Conservation (phyloP, 2,888 invertebrate genomes). For the Morpho deidamia region DNA sequence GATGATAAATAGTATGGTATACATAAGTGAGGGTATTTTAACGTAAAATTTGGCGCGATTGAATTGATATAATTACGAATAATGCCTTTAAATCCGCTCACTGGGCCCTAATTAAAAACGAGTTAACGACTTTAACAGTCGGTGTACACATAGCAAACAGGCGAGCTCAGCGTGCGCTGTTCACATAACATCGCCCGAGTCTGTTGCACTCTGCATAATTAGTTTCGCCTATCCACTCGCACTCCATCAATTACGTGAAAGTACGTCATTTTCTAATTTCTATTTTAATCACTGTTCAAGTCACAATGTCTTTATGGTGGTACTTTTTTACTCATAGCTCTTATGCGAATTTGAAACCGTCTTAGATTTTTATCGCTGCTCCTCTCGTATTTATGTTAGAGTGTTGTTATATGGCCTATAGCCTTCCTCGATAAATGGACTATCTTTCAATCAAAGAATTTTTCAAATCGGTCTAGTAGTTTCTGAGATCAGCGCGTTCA, state of each 20-base stretch:
- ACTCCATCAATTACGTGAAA: slow-evolving; percentile 57
- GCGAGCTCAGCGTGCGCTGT: slow-evolving; percentile 19
- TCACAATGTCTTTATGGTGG: not conserved
- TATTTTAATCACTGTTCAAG: slow-evolving; percentile 41
- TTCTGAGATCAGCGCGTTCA: too few species aligned
- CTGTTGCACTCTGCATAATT: slow-evolving; percentile 46
- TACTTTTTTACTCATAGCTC: not conserved
- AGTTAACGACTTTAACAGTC: slow-evolving; percentile 11
- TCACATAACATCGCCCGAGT: slow-evolving; percentile 27
- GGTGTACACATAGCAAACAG: slow-evolving; percentile 4
- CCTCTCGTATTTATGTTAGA: not conserved
- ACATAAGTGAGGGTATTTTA: too few species aligned
- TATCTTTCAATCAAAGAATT: too few species aligned
- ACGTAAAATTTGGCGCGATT: too few species aligned
- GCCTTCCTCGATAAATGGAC: too few species aligned
- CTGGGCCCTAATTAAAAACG: slow-evolving; percentile 3
- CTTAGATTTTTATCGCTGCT: too few species aligned
- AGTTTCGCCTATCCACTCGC: slow-evolving; percentile 50
- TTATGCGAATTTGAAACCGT: too few species aligned
- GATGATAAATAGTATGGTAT: too few species aligned
- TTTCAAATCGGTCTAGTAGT: too few species aligned
- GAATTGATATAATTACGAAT: not conserved
- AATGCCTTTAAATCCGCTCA: slow-evolving; percentile 3
- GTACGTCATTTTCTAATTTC: slow-evolving; percentile 56
- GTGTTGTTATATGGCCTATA: too few species aligned